Evolutionary conservation across 2,113 vertebrate species (phyloP), one percentile per base, ranked within the genome.

Genomic region (Oceanodroma tethys): DNA sequence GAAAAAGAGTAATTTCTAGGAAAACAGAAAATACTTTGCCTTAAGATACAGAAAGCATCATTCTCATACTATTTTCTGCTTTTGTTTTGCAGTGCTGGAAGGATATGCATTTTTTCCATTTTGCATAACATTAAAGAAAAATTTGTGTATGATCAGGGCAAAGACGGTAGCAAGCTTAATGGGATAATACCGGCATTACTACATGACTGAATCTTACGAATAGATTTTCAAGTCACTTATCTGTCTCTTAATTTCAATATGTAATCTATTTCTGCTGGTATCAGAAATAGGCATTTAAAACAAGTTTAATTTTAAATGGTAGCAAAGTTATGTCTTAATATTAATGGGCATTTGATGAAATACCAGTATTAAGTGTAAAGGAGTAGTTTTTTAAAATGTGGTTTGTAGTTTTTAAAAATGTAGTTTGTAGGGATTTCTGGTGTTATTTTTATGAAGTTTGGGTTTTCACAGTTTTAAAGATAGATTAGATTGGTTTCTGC

Each of bases 121-220:
- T 7, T 38, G 15, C 3, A 9, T 32, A 62, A 48, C 0, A 2
- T 47, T 56, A 38, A 68, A 88, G 42, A 63, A 86, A 63, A 87
- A 72, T 7, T 4, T 16, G 29, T 8, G 0, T 22, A 13, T 36
- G 21, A 66, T 16, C 8, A 67, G 11, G 13, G 8, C 1, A 2
- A 82, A n/a, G 21, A 36, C 10, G 82, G 43, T 34, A 60, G 5
- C 12, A 81, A 52, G 27, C 3, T 65, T 68, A 27, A 63, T 50
- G 30, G 22, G 11, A 52, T 7, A 73, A 71, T 42, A 59, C 2
- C 11, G 59, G 7, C 16, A 40, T 60, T 68, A 59, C 30, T 36
- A 6, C 13, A 48, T 20, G 68, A 72, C 11, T 22, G 5, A 56
- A 56, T 59, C 9, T 88, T 59, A 56, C 43, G 0, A 71, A 59